Conservation (phyloP, 2,888 invertebrate genomes). For the Hypomecis atomaria region DNA sequence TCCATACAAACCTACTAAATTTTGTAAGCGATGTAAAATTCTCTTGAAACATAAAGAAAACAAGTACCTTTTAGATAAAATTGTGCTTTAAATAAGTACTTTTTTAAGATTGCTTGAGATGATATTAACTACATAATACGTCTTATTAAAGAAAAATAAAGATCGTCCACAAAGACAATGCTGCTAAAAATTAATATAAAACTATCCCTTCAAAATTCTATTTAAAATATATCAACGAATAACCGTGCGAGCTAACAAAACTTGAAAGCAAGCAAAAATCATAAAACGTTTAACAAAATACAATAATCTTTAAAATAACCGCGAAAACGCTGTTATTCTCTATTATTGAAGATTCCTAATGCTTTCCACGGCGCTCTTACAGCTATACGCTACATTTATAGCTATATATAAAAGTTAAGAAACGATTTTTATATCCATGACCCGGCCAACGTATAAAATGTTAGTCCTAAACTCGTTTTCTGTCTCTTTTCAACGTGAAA, state of each 20-base stretch:
- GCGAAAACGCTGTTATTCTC: constrained; percentile 70
- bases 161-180: too few relatives aligned
- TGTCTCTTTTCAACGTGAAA: constrained; percentile 60
- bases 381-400: constrained; percentile 52
- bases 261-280: constrained; percentile 23
- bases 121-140: too few relatives aligned
- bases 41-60: too few relatives aligned
- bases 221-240: too few relatives aligned
- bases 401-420: constrained; percentile 64
- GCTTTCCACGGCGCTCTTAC: constrained; percentile 58
- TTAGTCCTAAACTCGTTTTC: constrained; percentile 76
- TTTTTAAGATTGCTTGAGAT: too few relatives aligned
- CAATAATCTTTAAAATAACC: constrained; percentile 59
- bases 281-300: constrained; percentile 40
- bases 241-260: constrained; percentile 5
- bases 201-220: not conserved
- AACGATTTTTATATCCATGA: constrained; percentile 85
- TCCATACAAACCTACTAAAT: too few relatives aligned
- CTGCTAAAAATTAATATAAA: not conserved
- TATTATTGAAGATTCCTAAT: constrained; percentile 77
- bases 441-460: constrained; percentile 85
- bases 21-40: too few relatives aligned
- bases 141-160: too few relatives aligned
- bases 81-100: too few relatives aligned
- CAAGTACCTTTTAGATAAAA: too few relatives aligned